These are phyloP conservation scores for Bergia puertoricense DNA, from an alignment of 92 coral and sea anemone species.

Conservation along the genomic window DNA sequence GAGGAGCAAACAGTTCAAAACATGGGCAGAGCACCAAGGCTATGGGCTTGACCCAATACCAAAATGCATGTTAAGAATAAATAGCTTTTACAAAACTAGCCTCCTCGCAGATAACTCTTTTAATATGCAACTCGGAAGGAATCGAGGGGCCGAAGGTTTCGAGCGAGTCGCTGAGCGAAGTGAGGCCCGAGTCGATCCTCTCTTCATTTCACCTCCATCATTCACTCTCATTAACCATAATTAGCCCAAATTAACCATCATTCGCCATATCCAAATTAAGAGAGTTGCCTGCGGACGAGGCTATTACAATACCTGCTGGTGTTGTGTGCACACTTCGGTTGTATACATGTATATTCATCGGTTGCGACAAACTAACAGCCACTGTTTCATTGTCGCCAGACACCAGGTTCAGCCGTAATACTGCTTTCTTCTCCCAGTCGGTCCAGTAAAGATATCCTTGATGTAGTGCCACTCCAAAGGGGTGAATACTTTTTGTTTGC, in stretches of 20 bases:
- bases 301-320: slow-evolving; percentile 11
- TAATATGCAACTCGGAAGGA: no score
- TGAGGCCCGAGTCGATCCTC: no score
- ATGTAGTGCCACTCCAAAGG: slow-evolving; percentile 16
- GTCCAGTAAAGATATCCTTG: slow-evolving; percentile 33
- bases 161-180: no score
- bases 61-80: not conserved
- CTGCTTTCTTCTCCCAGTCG: slow-evolving; percentile 17
- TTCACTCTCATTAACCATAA: no score
- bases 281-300: no score
- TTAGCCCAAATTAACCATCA: not conserved
- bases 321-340: not conserved
- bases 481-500: not conserved
- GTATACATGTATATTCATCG: slow-evolving; percentile 6
- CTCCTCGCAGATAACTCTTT: no score
- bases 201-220: no score
- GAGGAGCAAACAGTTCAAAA: not conserved
- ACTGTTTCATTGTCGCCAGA: slow-evolving; percentile 17
- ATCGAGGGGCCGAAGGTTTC: no score
- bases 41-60: not conserved
- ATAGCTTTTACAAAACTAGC: no score
- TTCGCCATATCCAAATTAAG: no score
- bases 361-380: slow-evolving; percentile 19
- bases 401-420: slow-evolving; percentile 17
- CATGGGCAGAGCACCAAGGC: not conserved